Evolutionary conservation across 2,888 invertebrate genomes (phyloP).

Genomic region (Pteria penguin): DNA sequence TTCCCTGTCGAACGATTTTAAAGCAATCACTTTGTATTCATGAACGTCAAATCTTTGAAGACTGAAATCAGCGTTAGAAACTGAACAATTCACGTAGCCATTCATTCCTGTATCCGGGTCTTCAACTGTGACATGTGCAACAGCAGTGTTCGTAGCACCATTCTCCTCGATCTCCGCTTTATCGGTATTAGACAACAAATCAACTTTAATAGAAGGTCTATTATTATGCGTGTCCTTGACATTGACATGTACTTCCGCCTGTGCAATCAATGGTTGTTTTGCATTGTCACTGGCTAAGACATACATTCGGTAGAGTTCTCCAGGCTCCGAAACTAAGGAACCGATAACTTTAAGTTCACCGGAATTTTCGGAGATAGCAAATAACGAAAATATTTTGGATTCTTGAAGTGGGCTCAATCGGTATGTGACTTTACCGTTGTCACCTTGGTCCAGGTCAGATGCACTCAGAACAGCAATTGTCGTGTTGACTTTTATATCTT

Average conservation of each 20-base stretch:
- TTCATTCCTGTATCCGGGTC: slow-evolving; percentile 75
- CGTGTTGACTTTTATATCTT: slow-evolving; percentile 63
- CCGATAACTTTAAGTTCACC: slow-evolving; percentile 67
- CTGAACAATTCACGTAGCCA: slow-evolving; percentile 58
- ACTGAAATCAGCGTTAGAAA: slow-evolving; percentile 38
- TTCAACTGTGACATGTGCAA: slow-evolving; percentile 73
- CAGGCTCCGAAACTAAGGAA: slow-evolving; percentile 62
- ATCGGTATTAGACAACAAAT: slow-evolving; percentile 52
- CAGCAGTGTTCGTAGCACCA: slow-evolving; percentile 68
- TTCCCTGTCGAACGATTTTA: slow-evolving; percentile 78
- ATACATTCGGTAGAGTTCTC: slow-evolving; percentile 61
- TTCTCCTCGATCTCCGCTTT: slow-evolving; percentile 68
- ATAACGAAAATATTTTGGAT: slow-evolving; percentile 57
- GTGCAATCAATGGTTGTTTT: slow-evolving; percentile 60
- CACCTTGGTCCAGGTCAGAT: slow-evolving; percentile 90
- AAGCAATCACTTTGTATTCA: slow-evolving; percentile 79
- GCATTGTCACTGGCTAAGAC: slow-evolving; percentile 70
- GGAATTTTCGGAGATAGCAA: slow-evolving; percentile 58
- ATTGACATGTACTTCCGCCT: slow-evolving; percentile 64
- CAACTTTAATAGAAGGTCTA: slow-evolving; percentile 86
- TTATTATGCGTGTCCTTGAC: slow-evolving; percentile 95
- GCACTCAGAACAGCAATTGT: slow-evolving; percentile 85
- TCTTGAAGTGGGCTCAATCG: slow-evolving; percentile 70
- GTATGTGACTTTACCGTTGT: slow-evolving; percentile 85
- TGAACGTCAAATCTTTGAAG: slow-evolving; percentile 65